Evolutionary conservation across 2,797 vertebrate species (phyloP).

Genomic region (Labroides dimidiatus): DNA sequence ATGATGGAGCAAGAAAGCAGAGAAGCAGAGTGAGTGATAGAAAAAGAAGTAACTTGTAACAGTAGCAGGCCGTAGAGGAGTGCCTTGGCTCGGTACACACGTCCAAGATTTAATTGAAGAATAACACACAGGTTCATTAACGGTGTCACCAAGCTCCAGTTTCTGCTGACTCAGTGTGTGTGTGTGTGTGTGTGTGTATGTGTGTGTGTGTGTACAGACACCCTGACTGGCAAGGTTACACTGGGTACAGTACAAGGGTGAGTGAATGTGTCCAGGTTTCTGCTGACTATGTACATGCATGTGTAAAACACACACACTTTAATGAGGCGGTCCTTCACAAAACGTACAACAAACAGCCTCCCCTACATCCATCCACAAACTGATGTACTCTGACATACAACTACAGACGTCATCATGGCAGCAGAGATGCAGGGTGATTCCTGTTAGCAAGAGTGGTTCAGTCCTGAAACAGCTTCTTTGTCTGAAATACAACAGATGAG

Average conservation of each 20-base stretch:
- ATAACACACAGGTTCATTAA: slow-evolving; percentile 81
- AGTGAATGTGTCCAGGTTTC: slow-evolving; percentile 45
- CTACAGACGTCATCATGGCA: slow-evolving; percentile 34
- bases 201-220: slow-evolving; percentile 32
- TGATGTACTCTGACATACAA: slow-evolving; percentile 58
- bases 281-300: slow-evolving; percentile 63
- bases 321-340: slow-evolving; percentile 62
- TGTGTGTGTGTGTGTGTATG: slow-evolving; percentile 32
- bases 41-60: slow-evolving; percentile 62
- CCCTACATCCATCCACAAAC: slow-evolving; percentile 46
- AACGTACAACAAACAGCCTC: slow-evolving; percentile 75
- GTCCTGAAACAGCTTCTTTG: slow-evolving; percentile 10
- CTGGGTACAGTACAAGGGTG: slow-evolving; percentile 24
- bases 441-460: slow-evolving; percentile 9
- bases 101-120: slow-evolving; percentile 81
- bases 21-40: slow-evolving; percentile 43
- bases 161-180: slow-evolving; percentile 79
- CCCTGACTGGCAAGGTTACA: slow-evolving; percentile 43
- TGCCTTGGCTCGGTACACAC: slow-evolving; percentile 46
- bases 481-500: slow-evolving; percentile 4
- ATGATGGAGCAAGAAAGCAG: slow-evolving; percentile 61
- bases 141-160: slow-evolving; percentile 66
- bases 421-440: slow-evolving; percentile 36
- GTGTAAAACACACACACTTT: slow-evolving; percentile 53
- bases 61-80: slow-evolving; percentile 63